Evolutionary conservation across 2,888 invertebrate genomes (phyloP), one percentile per base, ranked within the genome.

Genomic region (Drosophila maculinotata): DNA sequence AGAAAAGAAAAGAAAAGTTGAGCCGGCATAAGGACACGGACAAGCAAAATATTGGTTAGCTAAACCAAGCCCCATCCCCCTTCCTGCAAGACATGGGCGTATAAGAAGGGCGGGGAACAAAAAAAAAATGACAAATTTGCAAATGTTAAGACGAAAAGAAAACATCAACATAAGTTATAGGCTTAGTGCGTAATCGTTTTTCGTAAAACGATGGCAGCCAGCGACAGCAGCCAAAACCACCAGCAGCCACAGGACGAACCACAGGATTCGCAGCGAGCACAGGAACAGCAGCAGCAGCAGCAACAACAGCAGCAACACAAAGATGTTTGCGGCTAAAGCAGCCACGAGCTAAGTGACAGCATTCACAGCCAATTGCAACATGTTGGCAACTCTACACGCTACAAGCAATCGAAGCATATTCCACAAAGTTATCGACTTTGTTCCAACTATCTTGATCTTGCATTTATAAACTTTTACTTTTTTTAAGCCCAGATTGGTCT

Each of bases 81-180:
- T 8, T 26, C 4, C 8, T 5, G 6, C 3, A 3, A 15, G 26
- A 35, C 20, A 20, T 20, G 20, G 20, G 20, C 20, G 20, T 20
- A 17, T 15, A 36, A 26, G 15, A 31, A 7, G 38, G 7, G 15
- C 9, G 20, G 10, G 8, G 8, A 10, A 42, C 28, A 14, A 58
- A 53, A 69, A 86, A 79, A 75, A 76, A 83, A 87, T 84, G 84
- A 85, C 85, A 87, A 79, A 85, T 85, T 89, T 88, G 87, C 83
- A 87, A 88, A 88, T 87, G 87, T 81, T 89, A 87, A 84, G 83
- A 76, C 87, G 88, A 75, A 85, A 86, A 74, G 89, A 86, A 87
- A 87, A 88, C 86, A 87, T 87, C 87, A 85, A 84, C 82, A 82
- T 84, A 89, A 88, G 87, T 85, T 87, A 88, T 84, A 84, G 86